Base-by-base conservation (phyloP, 2,113 vertebrate genomes). In the Natator depressus region DNA sequence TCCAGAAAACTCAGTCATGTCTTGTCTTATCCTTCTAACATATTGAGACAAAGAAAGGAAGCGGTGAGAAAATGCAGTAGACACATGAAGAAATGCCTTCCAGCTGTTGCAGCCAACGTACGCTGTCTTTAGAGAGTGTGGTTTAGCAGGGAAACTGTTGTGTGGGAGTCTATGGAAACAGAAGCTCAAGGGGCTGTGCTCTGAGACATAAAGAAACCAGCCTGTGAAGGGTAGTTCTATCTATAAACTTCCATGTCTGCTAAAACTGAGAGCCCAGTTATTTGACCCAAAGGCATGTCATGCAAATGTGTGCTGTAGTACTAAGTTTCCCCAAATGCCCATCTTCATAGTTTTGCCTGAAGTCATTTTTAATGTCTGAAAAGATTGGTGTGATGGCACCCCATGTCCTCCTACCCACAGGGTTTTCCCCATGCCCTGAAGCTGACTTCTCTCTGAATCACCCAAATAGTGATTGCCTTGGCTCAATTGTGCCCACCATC, bases 91-190 rank as follows among this genome's bases (percentile, higher is more conserved):
- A 91, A 93, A 92, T 47, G 27, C 0, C 62, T 94, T 10, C 82
- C 93, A 85, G 93, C 82, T 90, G 87, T 19, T 86, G 84, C 82
- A 50, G 82, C 76, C 82, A 3, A 95, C 10, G 31, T 46, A 55
- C 81, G 62, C 75, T 22, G 88, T 93, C 93, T 95, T 90, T 11
- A 49, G 53, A 10, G 49, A 50, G 51, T 49, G 94, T 49, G 97
- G 95, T 96, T 87, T 80, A 46, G 17, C 87, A 88, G 92, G 88
- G 42, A 17, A 31, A 38, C 47, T 89, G 87, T 91, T 49, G 57
- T 16, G 96, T 96, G 95, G 94, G 65, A 93, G 95, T 87, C 6
- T 14, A 35, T 97, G 96, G 97, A 93, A 96, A 90, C 1, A 2
- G 76, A 38, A 5, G 2, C 87, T 88, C 78, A 88, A 93, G 79